Percentiles rank a stretch among this genome's conserved stretches.
These are phyloP conservation scores for Lycopodina hypogea DNA, from an alignment of 37 sponge, comb jelly and placozoan species.

Conservation along the genomic window DNA sequence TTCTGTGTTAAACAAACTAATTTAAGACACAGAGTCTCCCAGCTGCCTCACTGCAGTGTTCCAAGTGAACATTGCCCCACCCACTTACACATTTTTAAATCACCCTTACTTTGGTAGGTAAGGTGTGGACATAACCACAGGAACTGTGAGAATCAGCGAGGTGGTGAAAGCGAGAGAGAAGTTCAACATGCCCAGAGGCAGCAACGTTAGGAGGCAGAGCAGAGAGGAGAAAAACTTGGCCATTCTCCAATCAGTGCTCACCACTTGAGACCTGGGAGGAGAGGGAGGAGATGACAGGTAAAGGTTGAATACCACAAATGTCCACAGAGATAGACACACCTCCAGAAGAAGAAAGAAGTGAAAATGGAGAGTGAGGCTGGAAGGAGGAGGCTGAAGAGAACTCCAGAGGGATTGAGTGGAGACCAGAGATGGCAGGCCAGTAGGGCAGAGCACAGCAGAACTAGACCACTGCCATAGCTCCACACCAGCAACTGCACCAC, in stretches of 20 bases:
- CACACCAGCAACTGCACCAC: constrained; percentile 17
- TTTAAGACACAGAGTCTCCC: too few relatives aligned
- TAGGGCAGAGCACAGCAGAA: background rate
- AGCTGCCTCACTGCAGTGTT: too few relatives aligned
- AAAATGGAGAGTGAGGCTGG: constrained; percentile 2
- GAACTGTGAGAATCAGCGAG: constrained; percentile 19
- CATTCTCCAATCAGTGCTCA: constrained; percentile 35
- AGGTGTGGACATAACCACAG: constrained; percentile 21
- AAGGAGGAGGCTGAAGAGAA: background rate
- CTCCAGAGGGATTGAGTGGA: background rate
- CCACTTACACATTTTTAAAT: too few relatives aligned
- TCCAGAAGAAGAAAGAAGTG: constrained; percentile 10
- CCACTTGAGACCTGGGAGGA: constrained; percentile 1
- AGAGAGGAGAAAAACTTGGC: constrained; percentile 34
- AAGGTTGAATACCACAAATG: background rate
- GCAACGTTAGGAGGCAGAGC: constrained; percentile 16
- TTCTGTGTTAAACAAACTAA: too few relatives aligned
- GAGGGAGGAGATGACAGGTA: background rate
- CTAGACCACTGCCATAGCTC: constrained; percentile 22
- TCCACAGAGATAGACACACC: background rate
- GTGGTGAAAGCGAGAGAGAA: constrained; percentile 34
- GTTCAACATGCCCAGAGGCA: constrained; percentile 52
- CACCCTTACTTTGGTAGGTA: background rate
- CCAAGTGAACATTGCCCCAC: too few relatives aligned
- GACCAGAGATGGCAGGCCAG: background rate